Evolutionary conservation across 2,797 vertebrate genomes (phyloP), one percentile per base, ranked within the genome.

Genomic region (Tarsius wallacei): DNA sequence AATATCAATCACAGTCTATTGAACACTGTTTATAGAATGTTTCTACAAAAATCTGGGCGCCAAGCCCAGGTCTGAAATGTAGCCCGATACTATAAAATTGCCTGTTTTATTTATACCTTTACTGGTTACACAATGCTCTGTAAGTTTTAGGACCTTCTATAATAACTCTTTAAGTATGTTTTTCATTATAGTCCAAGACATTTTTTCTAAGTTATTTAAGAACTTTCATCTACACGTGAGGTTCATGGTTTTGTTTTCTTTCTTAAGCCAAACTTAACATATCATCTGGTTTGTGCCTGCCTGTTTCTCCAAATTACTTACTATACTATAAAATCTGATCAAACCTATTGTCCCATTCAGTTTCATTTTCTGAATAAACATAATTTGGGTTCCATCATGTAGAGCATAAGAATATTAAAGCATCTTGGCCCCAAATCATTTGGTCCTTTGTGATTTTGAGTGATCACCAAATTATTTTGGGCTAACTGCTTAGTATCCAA

Each of bases 31-130:
- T 85, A 93, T 15, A 59, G 70, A 12, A 80, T 26, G 11, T 95
- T 90, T 91, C 96, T 96, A 81, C 87, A 90, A 96, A 95, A 96
- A 90, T 55, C 78, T 96, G 94, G 94, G 94, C 91, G 49, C 76
- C 15, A 64, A 91, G 70, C 82, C 93, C 90, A 94, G 78, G 59
- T 83, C 59, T 97, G 95, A 95, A 96, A 89, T 87, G 93, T 22
- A 42, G 68, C n/a, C 89, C 36, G 28, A 95, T 83, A 70, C 31
- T 71, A 87, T 93, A 96, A 94, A 94, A 81, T 49, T 80, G 77
- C 66, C 92, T 95, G 36, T 88, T 92, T 91, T 89, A 96, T 89
- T 90, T 91, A 71, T 90, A 94, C 84, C 53, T 95, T 74, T 88
- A 87, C 51, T 47, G 31, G 84, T 82, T 93, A 91, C 76, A 96